These are phyloP conservation scores for Pygoscelis antarcticus DNA, from an alignment of 2,113 vertebrate species.

Conservation along the genomic window DNA sequence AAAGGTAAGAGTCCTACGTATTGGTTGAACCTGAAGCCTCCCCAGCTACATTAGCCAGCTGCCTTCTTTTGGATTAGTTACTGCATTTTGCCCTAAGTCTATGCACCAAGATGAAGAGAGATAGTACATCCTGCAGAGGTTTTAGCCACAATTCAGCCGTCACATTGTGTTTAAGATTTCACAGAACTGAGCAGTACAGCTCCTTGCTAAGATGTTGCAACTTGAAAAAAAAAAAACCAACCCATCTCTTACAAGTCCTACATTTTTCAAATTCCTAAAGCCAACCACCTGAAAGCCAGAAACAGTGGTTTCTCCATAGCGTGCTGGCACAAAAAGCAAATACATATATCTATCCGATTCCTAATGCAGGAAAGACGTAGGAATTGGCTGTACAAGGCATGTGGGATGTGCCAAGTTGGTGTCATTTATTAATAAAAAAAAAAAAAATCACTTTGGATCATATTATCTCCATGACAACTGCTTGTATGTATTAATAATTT, in stretches of 20 bases:
- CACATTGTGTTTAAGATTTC: background rate
- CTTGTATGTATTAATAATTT: conserved; percentile 13
- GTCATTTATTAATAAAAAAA: background rate
- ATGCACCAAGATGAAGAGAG: background rate
- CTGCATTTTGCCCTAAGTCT: background rate
- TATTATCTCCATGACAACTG: conserved; percentile 56
- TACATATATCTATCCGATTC: background rate
- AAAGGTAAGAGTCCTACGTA: background rate
- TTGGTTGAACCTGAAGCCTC: background rate
- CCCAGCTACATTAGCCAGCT: background rate
- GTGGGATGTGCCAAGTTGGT: background rate
- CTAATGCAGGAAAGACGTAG: background rate
- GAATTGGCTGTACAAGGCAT: background rate
- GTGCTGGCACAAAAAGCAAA: background rate
- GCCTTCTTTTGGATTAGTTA: background rate
- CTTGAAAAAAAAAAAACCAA: background rate
- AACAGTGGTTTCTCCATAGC: background rate
- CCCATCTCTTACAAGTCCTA: background rate
- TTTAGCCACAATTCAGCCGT: background rate
- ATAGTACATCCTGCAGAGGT: background rate
- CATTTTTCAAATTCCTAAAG: conserved; percentile 2
- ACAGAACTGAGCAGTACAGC: background rate
- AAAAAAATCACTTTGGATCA: background rate
- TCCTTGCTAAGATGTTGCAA: background rate
- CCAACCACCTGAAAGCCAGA: background rate